Base-by-base conservation (phyloP, 2,797 vertebrate genomes). In the Argya squamiceps region DNA sequence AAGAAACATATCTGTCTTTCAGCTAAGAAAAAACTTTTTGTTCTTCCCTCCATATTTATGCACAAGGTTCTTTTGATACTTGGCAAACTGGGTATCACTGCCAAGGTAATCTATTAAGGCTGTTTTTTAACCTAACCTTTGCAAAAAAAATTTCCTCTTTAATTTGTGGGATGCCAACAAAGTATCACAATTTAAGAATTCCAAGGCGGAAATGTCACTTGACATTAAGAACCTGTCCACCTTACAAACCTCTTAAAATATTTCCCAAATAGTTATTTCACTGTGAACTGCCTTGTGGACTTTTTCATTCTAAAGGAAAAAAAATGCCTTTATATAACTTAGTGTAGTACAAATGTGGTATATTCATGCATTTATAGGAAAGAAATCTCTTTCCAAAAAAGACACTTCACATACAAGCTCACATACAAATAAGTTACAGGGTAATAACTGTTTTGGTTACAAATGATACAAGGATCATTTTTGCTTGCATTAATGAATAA, bases 321-420 rank as follows among this genome's bases (percentile, higher is more conserved):
- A 67, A 76, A 76, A 15, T 4, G 15, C 6, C 11, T 29, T 74
- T 44, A 56, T 62, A 21, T 62, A n/a, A 59, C 18, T 50, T 60
- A 17, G 2, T 24, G 21, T 44, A 14, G 12, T 37, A 65, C 4
- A 63, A 85, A 63, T 5, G 2, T 13, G 43, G 10, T 21, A 52
- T 37, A 55, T 46, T n/a, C 17, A 67, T 83, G 55, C 5, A 50
- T 5, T 24, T 29, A 17, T 3, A 53, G 55, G 9, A 46, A 1
- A 76, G 37, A 63, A 89, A 58, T n/a, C 10, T 37, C 82, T 39
- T 73, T 49, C 22, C 20, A 92, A 82, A 83, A 83, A 74, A 55
- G 14, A 32, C 4, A 55, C 6, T 46, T 80, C 26, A 29, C 2
- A 4, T 47, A 34, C 0, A 0, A 85, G 10, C 27, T 62, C 21